A percentile compares a stretch with the other conserved stretches of the same genome.
Evolutionary conservation across 2,113 vertebrate species (phyloP).

Genomic region (Brachirus orientalis): DNA sequence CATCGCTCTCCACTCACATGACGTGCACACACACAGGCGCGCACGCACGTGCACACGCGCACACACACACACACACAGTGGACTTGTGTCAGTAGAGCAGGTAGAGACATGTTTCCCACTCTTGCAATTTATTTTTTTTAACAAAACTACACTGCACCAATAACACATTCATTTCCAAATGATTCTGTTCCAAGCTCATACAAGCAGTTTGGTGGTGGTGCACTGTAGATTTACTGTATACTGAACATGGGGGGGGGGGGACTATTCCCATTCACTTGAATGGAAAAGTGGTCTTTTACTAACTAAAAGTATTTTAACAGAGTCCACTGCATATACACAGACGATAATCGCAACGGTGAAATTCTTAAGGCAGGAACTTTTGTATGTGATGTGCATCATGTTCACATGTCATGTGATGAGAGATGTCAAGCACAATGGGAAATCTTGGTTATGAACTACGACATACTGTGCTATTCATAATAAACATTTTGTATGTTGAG

Average conservation of each 20-base stretch:
- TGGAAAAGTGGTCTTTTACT: no score
- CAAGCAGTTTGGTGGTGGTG: background rate
- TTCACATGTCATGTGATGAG: conserved; percentile 81
- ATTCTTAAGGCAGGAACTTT: conserved; percentile 56
- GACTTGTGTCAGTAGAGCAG: no score
- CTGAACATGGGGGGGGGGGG: no score
- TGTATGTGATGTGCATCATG: conserved; percentile 75
- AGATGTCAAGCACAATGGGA: conserved; percentile 95
- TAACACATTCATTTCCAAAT: background rate
- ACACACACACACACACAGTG: conserved; percentile 3
- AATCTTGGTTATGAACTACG: conserved; percentile 91
- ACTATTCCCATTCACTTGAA: no score
- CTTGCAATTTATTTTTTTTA: no score
- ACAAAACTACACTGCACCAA: no score
- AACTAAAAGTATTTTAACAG: no score
- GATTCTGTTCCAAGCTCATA: background rate
- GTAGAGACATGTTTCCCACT: background rate
- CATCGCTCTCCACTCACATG: no score
- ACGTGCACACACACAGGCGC: background rate
- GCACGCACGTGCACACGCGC: no score
- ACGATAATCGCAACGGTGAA: conserved; percentile 76
- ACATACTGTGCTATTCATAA: conserved; percentile 89
- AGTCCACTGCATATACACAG: conserved; percentile 8
- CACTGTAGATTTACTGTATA: background rate
- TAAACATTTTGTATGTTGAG: conserved; percentile 78